Base-by-base conservation (phyloP, 2,888 invertebrate genomes). In the Macaria liturata region DNA sequence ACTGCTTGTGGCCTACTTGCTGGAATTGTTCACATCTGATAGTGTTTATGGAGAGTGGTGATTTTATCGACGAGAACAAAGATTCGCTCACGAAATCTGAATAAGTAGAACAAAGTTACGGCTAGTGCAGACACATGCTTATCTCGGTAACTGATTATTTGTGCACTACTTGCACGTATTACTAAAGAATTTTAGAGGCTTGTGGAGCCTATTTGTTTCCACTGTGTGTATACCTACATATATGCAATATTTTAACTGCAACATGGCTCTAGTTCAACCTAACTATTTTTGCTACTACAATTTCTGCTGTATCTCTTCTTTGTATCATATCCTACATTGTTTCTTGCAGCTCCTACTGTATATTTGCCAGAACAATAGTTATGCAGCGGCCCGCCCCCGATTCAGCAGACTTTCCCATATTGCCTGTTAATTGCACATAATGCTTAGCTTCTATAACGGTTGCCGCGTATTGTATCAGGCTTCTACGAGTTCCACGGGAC, bases 331-430 rank as follows among this genome's bases (percentile, higher is more conserved):
- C 9, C 37, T 5, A 32, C 31, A 37, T 65, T 70, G 69, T 68
- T 61, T 66, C 63, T 42, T 42, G 42, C 9, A 9, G 5, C 5
- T 42, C 42, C 4, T 9, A 42, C 42, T 42, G n/a, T 42, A n/a
- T 4, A 42, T 37, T 37, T 37, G 54, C 55, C 55, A 54, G 37
- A 54, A 52, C 53, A 65, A 75, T 76, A 76, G 76, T 71, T 67
- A 68, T 61, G 44, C 54, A 60, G 62, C 64, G 57, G 59, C 40
- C 53, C 80, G 78, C 77, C 80, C 73, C 72, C 75, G 69, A 72
- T 78, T 76, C 75, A 69, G 68, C 57, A 57, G 58, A 68, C 65
- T 74, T 74, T 81, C 76, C 62, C 76, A 80, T 76, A 75, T 76
- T 69, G 74, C 74, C 37, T 46, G 71, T 74, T 72, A 71, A 69